Base-by-base conservation (phyloP, 2,888 invertebrate genomes). In the Chymomyza amoena region DNA sequence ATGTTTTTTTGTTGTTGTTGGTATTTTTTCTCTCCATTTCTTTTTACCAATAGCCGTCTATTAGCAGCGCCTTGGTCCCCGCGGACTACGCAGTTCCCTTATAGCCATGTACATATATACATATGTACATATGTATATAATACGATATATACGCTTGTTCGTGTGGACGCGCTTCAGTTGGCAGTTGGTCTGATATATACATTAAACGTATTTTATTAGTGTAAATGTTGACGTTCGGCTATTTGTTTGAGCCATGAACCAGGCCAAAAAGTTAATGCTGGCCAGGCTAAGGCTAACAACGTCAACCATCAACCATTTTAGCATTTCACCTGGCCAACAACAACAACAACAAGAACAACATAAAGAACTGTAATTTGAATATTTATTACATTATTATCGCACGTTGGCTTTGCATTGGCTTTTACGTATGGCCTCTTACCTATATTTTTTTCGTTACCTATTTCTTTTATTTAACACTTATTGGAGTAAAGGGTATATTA, bases 171-270 rank as follows among this genome's bases (percentile, higher is more conserved):
- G 51, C 45, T 51, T 51, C 18, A 50, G 45, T 62, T 32, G 61
- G 36, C 28, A 18, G 61, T 45, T 57, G 20, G 20, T 57, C 57
- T 25, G 25, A 20, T 25, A 84, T 82, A 73, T 72, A 83, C 80
- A 80, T 87, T 81, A 81, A 77, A 71, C 69, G 79, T 74, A 76
- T 83, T 81, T 83, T 82, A 82, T 84, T 86, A 84, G 82, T 84
- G 86, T 84, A 84, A 84, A 86, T 82, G 84, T 79, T 84, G 77
- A 84, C 84, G 80, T 84, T 84, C 71, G 77, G 74, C 72, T 80
- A 77, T 81, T 76, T 79, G 76, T 78, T 81, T 66, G 66, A 65
- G 71, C 76, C 77, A 75, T 79, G 79, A 78, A 70, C 70, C 67
- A 64, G 76, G 39, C 39, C 39, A 45, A 45, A 45, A 45, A 45